These are phyloP conservation scores for Ammospiza caudacuta DNA, from an alignment of 2,113 vertebrate species.

Conservation along the genomic window DNA sequence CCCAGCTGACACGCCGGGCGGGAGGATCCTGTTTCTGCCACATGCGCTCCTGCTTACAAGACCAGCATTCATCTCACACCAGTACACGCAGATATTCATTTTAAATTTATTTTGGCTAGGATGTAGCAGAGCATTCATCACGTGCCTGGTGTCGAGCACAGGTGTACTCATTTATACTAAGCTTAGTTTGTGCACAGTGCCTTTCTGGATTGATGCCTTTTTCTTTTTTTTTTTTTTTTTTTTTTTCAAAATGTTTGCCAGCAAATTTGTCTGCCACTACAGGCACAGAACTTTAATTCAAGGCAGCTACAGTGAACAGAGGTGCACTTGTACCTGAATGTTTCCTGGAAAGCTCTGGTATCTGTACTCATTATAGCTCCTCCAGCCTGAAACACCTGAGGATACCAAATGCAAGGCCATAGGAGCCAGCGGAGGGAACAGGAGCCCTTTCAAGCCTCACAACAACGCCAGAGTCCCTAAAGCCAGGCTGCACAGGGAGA, in stretches of 20 bases:
- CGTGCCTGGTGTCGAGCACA: slow-evolving; percentile 5
- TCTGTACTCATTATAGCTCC: neutral
- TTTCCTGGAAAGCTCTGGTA: slow-evolving; percentile 54
- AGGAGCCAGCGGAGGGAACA: neutral
- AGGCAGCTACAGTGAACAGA: slow-evolving; percentile 16
- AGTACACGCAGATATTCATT: neutral
- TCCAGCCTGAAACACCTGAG: neutral
- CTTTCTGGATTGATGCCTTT: slow-evolving; percentile 21
- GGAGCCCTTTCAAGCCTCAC: neutral
- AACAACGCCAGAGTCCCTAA: neutral
- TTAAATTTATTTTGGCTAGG: slow-evolving; percentile 42
- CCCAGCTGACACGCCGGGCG: neutral
- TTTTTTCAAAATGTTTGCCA: slow-evolving; percentile 14
- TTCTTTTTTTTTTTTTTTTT: neutral
- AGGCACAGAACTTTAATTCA: slow-evolving; percentile 45
- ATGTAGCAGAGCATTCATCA: slow-evolving; percentile 27
- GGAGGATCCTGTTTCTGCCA: neutral
- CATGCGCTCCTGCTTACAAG: neutral
- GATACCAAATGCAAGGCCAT: neutral
- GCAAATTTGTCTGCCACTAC: slow-evolving; percentile 20
- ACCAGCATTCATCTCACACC: slow-evolving; percentile 25
- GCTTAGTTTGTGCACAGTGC: slow-evolving; percentile 19
- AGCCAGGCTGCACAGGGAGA: neutral
- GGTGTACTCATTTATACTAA: slow-evolving; percentile 40
- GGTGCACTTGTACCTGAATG: neutral